phyloP scores from a whole-genome alignment of 2,113 vertebrate genomes.

The Acrocephalus kingi region DNA sequence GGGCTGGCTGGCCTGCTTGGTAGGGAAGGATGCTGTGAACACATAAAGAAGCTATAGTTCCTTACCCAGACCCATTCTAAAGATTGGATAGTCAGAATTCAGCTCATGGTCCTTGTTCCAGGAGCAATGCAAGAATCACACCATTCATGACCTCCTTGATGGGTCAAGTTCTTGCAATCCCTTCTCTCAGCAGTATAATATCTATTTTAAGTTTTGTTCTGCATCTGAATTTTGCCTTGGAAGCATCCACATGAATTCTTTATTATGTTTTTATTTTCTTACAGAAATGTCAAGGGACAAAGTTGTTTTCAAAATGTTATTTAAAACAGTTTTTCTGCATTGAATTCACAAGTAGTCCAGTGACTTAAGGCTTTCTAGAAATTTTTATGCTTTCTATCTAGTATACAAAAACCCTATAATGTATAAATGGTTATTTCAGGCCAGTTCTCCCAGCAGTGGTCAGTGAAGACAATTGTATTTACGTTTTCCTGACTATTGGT shows the following conservation, averaged over 20 bases:
- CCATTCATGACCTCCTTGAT: not conserved
- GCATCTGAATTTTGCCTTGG: not conserved
- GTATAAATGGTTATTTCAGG: not conserved
- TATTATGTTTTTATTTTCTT: not conserved
- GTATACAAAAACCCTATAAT: not conserved
- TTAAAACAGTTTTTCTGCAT: not conserved
- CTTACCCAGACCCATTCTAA: not conserved
- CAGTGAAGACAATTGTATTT: constrained; percentile 41
- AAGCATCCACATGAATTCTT: not conserved
- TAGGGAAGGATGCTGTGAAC: not conserved
- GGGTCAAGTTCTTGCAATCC: not conserved
- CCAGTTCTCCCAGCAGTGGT: not conserved
- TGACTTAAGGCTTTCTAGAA: not conserved
- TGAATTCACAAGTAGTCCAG: not conserved
- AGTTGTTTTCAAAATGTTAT: not conserved
- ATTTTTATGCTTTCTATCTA: not conserved
- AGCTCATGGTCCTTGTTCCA: not conserved
- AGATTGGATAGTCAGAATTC: not conserved
- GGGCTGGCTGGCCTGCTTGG: not conserved
- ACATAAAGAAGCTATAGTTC: not conserved
- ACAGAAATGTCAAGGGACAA: not conserved
- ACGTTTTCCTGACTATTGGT: not conserved
- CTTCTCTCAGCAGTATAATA: not conserved
- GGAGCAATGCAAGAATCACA: not conserved
- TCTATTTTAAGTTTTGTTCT: not conserved